These are phyloP conservation scores for Drosophila mojavensis DNA, from an alignment of 1,140 invertebrate genomes.

Conservation along the genomic window DNA sequence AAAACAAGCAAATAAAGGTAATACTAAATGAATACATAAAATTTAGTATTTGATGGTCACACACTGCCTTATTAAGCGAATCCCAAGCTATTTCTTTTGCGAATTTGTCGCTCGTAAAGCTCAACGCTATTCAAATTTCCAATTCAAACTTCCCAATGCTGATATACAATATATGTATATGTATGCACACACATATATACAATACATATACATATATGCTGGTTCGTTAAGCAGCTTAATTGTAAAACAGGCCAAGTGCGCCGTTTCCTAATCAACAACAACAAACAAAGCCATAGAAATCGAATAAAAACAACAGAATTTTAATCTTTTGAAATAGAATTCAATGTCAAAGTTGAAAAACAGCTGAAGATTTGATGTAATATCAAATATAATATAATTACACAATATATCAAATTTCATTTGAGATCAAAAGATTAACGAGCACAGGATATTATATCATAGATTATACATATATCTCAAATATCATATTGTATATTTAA, in stretches of 20 bases:
- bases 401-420: conserved; percentile 1
- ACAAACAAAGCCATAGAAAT: background rate
- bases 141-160: conserved; percentile 23
- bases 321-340: background rate
- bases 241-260: conserved; percentile 50
- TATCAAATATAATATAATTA: conserved; percentile 1
- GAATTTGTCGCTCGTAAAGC: conserved; percentile 59
- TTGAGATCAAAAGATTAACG: no score
- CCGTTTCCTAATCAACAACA: conserved; percentile 25
- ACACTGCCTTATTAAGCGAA: conserved; percentile 51
- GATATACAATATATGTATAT: conserved; percentile 17
- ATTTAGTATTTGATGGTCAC: conserved; percentile 57
- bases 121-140: conserved; percentile 48
- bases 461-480: no score
- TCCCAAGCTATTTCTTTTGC: conserved; percentile 26
- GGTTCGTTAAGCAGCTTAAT: conserved; percentile 70
- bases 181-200: conserved; percentile 12
- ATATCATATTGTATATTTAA: no score
- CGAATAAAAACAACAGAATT: conserved; percentile 2
- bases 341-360: conserved; percentile 17
- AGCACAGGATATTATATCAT: background rate
- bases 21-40: conserved; percentile 69
- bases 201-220: conserved; percentile 24
- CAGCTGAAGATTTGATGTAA: background rate
- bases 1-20: no score